phyloP scores from a whole-genome alignment of 2,888 invertebrate species.

The Boloria euphrosyne region DNA sequence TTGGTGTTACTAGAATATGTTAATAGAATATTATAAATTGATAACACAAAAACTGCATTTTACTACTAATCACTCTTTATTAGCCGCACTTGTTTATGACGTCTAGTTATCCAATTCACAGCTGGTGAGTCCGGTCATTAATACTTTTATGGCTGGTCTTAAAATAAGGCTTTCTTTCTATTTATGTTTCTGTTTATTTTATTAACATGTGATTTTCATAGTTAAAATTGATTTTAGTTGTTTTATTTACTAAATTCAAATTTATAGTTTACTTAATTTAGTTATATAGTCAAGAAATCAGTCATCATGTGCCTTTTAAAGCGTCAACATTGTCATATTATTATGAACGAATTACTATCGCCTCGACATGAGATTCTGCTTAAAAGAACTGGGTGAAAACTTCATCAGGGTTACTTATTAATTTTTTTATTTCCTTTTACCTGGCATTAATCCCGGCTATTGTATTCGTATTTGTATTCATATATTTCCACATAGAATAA shows the following conservation, averaged over 20 bases:
- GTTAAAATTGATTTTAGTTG: neutral
- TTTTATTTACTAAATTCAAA: too few relatives aligned
- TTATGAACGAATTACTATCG: neutral
- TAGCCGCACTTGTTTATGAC: conserved; percentile 12
- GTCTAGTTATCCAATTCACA: conserved; percentile 4
- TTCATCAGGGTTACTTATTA: too few relatives aligned
- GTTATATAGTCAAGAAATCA: too few relatives aligned
- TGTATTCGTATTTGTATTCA: too few relatives aligned
- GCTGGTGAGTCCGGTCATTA: neutral
- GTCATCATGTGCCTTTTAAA: too few relatives aligned
- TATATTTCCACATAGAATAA: too few relatives aligned
- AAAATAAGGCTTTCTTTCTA: neutral
- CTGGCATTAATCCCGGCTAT: too few relatives aligned
- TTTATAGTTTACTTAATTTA: too few relatives aligned
- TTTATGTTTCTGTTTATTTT: neutral
- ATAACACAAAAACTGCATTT: conserved; percentile 37
- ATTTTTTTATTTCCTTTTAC: too few relatives aligned
- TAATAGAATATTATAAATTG: conserved; percentile 49
- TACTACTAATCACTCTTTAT: conserved; percentile 17
- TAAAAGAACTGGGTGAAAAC: neutral
- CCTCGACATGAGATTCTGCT: neutral
- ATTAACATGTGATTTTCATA: neutral
- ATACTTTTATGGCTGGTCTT: neutral
- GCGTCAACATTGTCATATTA: neutral
- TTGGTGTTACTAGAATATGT: conserved; percentile 68